Evolutionary conservation across 2,888 invertebrate species (phyloP).

Genomic region (Danaus chrysippus): DNA sequence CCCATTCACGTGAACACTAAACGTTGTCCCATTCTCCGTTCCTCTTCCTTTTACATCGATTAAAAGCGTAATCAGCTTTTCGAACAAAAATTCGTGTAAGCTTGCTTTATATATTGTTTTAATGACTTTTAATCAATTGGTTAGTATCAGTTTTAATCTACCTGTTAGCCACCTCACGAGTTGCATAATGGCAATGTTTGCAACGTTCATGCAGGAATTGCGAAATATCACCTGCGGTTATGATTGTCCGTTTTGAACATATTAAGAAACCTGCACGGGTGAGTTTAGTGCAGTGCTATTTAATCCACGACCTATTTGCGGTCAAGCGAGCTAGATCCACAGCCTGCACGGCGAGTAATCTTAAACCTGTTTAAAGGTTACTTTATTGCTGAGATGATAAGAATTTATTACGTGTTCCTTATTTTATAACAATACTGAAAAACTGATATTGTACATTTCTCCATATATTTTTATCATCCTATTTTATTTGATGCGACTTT

Average conservation of each 20-base stretch:
- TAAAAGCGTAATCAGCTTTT: neutral
- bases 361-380: slow-evolving; percentile 42
- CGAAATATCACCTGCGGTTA: slow-evolving; percentile 64
- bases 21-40: slow-evolving; percentile 2
- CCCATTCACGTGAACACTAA: neutral
- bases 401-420: no score
- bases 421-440: no score
- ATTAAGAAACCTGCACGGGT: slow-evolving; percentile 71
- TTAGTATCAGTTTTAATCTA: no score
- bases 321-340: slow-evolving; percentile 53
- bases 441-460: no score
- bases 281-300: slow-evolving; percentile 62
- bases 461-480: no score
- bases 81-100: neutral
- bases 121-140: no score
- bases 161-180: no score
- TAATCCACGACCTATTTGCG: slow-evolving; percentile 75
- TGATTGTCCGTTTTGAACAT: slow-evolving; percentile 67
- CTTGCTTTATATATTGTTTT: no score
- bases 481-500: neutral
- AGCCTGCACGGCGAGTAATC: slow-evolving; percentile 39
- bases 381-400: slow-evolving; percentile 8
- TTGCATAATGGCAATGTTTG: slow-evolving; percentile 19
- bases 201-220: slow-evolving; percentile 43
- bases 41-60: slow-evolving; percentile 4